Conservation (phyloP, 2,888 invertebrate genomes). For the Limnephilus rhombicus region DNA sequence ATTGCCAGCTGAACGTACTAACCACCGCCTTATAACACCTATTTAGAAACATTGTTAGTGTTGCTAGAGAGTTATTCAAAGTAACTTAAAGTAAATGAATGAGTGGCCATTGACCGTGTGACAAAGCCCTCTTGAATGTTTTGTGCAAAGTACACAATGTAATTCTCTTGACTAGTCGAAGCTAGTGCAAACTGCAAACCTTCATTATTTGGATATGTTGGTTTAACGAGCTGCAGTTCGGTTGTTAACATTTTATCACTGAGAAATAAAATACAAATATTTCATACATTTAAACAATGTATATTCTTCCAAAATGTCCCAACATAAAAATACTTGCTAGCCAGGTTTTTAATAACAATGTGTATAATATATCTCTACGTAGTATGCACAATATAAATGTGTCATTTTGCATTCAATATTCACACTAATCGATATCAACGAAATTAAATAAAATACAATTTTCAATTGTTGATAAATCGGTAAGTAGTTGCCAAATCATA, state of each 20-base stretch:
- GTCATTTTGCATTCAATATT: too few species aligned
- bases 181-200: not conserved
- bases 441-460: too few species aligned
- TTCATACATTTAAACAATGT: not conserved
- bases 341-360: too few species aligned
- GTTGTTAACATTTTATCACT: not conserved
- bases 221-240: not conserved
- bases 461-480: too few species aligned
- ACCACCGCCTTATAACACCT: not conserved
- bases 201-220: not conserved
- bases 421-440: too few species aligned
- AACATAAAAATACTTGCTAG: too few species aligned
- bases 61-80: not conserved
- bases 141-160: not conserved
- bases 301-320: too few species aligned
- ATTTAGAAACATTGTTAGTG: not conserved
- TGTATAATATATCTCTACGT: too few species aligned
- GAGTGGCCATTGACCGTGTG: not conserved
- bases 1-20: not conserved
- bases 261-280: too few species aligned
- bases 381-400: too few species aligned
- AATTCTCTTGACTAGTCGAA: not conserved
- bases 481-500: too few species aligned
- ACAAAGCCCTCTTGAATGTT: not conserved
- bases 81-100: not conserved